Base-by-base conservation (phyloP, 1,140 invertebrate genomes). In the Drosophila oshimai region DNA sequence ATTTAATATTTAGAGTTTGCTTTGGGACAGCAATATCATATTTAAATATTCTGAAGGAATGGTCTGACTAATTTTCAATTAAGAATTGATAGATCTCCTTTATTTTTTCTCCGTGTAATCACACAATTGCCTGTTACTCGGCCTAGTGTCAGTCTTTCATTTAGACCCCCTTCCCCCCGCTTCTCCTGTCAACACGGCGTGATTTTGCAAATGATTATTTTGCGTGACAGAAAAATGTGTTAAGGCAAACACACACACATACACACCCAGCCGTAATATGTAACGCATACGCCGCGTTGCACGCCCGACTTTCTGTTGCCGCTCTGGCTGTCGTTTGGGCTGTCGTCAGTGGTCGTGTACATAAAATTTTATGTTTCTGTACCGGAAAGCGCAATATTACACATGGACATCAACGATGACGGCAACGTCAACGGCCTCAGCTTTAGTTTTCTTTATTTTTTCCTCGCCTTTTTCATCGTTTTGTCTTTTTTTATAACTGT, bases 161-260 rank as follows among this genome's bases (percentile, higher is more conserved):
- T n/a, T 17, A 26, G n/a, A 29, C 12, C 37, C 46, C 26, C 36
- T 26, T 13, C n/a, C 18, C 29, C 44, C 33, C 37, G 26, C 12
- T 7, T n/a, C 58, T 24, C 18, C 62, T 86, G 79, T 86, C 80
- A 79, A 51, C 71, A 50, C 71, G 46, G 64, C 51, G 80, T 86
- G 79, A 84, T 84, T 84, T 84, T 86, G 79, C 79, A 84, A 84
- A 84, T 79, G 79, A 84, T 86, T 86, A 84, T 86, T 84, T 84
- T 84, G 80, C 80, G 80, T 84, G 80, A 84, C 80, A 84, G 80
- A 84, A 79, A 84, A 84, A 84, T 84, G 80, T 84, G 80, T 84
- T 86, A 79, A 74, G 39, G 54, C 47, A 50, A 39, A 34, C 51
- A 33, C 29, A 54, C 15, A 39, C 13, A 55, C 12, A 22, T 20